These are phyloP conservation scores for Onchidella celtica DNA, from an alignment of 2,888 invertebrate species.

Conservation along the genomic window DNA sequence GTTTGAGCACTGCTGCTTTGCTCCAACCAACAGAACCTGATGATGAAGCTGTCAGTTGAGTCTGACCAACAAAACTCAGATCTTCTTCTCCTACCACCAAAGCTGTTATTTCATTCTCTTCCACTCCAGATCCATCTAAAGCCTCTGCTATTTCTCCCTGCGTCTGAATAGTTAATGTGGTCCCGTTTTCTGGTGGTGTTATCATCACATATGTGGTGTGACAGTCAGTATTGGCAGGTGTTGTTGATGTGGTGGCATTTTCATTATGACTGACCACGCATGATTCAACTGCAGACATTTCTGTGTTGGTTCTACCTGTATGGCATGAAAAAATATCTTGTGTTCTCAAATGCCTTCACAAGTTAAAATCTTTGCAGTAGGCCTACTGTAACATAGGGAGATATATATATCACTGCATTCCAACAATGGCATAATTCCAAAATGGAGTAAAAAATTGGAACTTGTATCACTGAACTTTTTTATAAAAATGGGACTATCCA, in stretches of 20 bases:
- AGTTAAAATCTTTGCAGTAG: no score
- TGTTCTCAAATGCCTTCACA: no score
- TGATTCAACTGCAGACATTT: neutral
- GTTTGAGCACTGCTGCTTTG: neutral
- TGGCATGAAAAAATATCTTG: no score
- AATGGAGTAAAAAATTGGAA: no score
- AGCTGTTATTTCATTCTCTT: neutral
- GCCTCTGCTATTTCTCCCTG: neutral
- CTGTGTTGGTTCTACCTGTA: no score
- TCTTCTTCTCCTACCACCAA: neutral
- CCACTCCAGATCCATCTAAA: neutral
- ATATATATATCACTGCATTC: no score
- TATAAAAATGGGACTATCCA: no score
- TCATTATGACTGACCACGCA: neutral
- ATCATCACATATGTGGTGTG: neutral
- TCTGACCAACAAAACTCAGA: neutral
- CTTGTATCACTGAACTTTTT: no score
- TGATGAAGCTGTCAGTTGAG: neutral
- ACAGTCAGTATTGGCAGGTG: neutral
- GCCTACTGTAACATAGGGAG: no score
- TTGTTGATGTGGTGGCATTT: neutral
- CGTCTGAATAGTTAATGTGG: neutral
- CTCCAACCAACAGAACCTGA: slow-evolving; percentile 1
- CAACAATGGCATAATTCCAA: no score
- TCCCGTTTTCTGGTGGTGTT: neutral